Conservation (phyloP, 2,888 invertebrate species). For the Tachina fera region DNA sequence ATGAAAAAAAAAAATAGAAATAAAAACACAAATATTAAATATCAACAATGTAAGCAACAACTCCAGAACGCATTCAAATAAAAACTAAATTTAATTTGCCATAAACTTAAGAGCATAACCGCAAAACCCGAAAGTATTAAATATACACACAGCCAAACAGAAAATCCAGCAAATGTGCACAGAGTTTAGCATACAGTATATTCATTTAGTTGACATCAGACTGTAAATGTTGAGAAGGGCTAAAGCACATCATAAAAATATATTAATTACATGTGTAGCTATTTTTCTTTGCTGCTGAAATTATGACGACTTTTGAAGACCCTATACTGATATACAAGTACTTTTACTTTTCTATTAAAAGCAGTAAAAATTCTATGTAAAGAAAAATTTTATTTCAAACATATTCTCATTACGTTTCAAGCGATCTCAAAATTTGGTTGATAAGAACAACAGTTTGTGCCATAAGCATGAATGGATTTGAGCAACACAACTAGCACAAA, state of each 20-base stretch:
- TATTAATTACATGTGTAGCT: neutral
- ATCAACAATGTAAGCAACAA: conserved; percentile 57
- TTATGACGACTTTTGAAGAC: conserved; percentile 5
- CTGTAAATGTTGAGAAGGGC: conserved; percentile 6
- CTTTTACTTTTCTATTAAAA: too few relatives aligned
- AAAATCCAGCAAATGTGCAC: conserved; percentile 11
- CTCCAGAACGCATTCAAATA: conserved; percentile 68
- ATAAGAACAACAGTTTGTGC: too few relatives aligned
- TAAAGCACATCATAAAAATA: neutral
- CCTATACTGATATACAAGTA: neutral
- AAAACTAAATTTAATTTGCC: conserved; percentile 71
- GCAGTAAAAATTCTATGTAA: neutral
- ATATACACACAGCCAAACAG: conserved; percentile 31
- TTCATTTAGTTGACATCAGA: conserved; percentile 40
- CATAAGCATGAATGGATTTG: too few relatives aligned
- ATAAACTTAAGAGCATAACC: conserved; percentile 62
- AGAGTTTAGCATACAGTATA: conserved; percentile 32
- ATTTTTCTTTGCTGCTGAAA: neutral
- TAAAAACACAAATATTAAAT: neutral
- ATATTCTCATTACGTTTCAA: neutral
- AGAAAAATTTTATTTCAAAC: neutral
- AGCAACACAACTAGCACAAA: too few relatives aligned
- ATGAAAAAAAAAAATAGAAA: conserved; percentile 7
- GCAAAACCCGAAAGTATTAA: conserved; percentile 50
- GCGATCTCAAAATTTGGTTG: too few relatives aligned